Evolutionary conservation across 2,797 vertebrate genomes (phyloP).

Genomic region (Girardinus metallicus): DNA sequence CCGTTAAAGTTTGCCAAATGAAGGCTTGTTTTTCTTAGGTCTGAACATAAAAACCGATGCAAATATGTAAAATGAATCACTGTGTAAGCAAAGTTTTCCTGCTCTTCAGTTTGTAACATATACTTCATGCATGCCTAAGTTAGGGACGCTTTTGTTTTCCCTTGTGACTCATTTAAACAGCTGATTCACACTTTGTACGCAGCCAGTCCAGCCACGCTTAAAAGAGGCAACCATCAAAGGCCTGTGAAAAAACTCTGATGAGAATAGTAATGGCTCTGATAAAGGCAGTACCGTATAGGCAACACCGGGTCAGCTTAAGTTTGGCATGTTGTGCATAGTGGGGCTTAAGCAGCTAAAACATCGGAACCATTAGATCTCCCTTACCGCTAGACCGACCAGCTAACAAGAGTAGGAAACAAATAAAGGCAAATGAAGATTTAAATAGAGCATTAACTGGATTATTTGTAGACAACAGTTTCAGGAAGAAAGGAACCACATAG

Average conservation of each 20-base stretch:
- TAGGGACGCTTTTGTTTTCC: slow-evolving; percentile 9
- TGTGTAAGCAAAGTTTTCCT: slow-evolving; percentile 13
- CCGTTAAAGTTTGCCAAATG: neutral
- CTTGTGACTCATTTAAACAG: slow-evolving; percentile 24
- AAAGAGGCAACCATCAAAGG: slow-evolving; percentile 35
- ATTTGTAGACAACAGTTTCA: slow-evolving; percentile 43
- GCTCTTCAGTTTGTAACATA: slow-evolving; percentile 1
- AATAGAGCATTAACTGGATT: slow-evolving; percentile 29
- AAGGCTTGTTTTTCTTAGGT: neutral
- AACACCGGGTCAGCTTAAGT: neutral
- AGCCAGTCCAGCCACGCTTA: slow-evolving; percentile 45
- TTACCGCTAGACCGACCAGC: slow-evolving; percentile 26
- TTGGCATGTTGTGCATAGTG: neutral
- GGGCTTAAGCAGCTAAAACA: neutral
- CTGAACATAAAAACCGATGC: neutral
- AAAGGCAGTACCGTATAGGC: neutral
- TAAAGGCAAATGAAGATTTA: slow-evolving; percentile 36
- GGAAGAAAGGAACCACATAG: slow-evolving; percentile 27
- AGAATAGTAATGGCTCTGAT: slow-evolving; percentile 12
- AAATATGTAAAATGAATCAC: slow-evolving; percentile 19
- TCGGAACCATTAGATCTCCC: slow-evolving; percentile 23
- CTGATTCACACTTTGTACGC: slow-evolving; percentile 48
- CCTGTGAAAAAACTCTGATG: slow-evolving; percentile 53
- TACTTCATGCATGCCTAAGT: slow-evolving; percentile 4
- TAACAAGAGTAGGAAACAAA: slow-evolving; percentile 38